These are phyloP conservation scores for Ranitomeya imitator DNA, from an alignment of 2,113 vertebrate species.

Conservation along the genomic window DNA sequence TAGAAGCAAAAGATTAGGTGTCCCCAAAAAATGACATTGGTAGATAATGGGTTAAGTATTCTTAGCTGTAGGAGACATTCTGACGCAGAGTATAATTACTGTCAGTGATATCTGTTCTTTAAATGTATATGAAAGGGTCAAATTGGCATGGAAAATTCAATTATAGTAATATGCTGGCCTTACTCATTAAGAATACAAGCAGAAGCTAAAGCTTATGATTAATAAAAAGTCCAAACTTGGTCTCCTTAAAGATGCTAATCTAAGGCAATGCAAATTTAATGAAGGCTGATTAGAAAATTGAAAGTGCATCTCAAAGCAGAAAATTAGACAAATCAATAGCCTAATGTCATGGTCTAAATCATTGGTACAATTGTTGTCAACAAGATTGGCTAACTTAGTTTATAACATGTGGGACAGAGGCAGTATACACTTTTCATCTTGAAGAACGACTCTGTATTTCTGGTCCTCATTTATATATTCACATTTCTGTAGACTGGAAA, in stretches of 20 bases:
- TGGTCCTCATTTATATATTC: background rate
- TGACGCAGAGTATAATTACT: background rate
- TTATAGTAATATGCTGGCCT: slow-evolving; percentile 58
- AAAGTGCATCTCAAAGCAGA: slow-evolving; percentile 58
- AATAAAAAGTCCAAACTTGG: slow-evolving; percentile 60
- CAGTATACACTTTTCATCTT: background rate
- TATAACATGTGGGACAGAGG: background rate
- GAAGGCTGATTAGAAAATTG: slow-evolving; percentile 64
- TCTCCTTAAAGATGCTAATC: slow-evolving; percentile 63
- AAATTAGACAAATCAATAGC: slow-evolving; percentile 42
- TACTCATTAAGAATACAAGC: slow-evolving; percentile 48
- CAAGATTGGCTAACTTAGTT: background rate
- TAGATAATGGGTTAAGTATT: too few species aligned
- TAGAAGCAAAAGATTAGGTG: too few species aligned
- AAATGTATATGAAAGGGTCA: slow-evolving; percentile 61
- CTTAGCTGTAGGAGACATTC: background rate
- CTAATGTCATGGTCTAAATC: slow-evolving; percentile 30
- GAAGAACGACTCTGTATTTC: background rate
- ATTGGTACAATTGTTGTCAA: slow-evolving; percentile 26
- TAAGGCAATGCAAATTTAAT: slow-evolving; percentile 63
- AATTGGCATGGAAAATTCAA: slow-evolving; percentile 61
- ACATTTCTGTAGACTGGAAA: background rate
- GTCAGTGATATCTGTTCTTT: slow-evolving; percentile 57
- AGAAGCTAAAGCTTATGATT: slow-evolving; percentile 34
- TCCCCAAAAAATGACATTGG: too few species aligned